Evolutionary conservation across 2,113 vertebrate genomes (phyloP).

Genomic region (Dipodomys merriami): DNA sequence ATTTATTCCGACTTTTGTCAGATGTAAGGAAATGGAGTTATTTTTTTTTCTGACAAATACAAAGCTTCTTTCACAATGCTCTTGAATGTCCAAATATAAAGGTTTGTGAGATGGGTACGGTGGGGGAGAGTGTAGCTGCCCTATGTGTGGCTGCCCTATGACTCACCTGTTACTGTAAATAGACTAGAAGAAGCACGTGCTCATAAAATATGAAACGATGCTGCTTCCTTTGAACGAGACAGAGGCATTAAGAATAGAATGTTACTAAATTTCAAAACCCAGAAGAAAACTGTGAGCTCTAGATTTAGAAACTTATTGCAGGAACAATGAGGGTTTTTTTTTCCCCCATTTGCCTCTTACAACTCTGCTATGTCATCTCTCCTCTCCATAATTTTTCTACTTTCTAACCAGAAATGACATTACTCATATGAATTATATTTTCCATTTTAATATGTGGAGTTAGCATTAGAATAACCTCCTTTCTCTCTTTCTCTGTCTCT

Average conservation of each 20-base stretch:
- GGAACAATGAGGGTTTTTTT: neutral
- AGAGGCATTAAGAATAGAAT: slow-evolving; percentile 61
- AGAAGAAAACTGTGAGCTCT: slow-evolving; percentile 57
- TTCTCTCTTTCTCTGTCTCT: neutral
- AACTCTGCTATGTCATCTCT: slow-evolving; percentile 14
- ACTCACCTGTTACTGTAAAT: slow-evolving; percentile 54
- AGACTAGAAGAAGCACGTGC: neutral
- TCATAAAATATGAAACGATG: slow-evolving; percentile 77
- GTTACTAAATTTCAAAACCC: slow-evolving; percentile 70
- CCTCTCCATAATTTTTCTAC: neutral
- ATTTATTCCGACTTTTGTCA: slow-evolving; percentile 1
- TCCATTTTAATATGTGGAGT: neutral
- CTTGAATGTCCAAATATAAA: neutral
- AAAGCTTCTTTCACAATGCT: neutral
- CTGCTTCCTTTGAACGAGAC: slow-evolving; percentile 44
- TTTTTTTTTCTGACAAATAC: neutral
- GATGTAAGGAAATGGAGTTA: neutral
- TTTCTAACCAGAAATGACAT: slow-evolving; percentile 28
- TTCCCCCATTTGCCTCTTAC: slow-evolving; percentile 38
- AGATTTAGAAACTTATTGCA: slow-evolving; percentile 68
- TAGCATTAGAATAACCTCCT: neutral
- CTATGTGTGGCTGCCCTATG: neutral
- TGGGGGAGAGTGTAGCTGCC: neutral
- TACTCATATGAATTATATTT: neutral
- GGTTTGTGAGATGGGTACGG: neutral